Base-by-base conservation (phyloP, 2,113 vertebrate genomes). In the Osmerus mordax region DNA sequence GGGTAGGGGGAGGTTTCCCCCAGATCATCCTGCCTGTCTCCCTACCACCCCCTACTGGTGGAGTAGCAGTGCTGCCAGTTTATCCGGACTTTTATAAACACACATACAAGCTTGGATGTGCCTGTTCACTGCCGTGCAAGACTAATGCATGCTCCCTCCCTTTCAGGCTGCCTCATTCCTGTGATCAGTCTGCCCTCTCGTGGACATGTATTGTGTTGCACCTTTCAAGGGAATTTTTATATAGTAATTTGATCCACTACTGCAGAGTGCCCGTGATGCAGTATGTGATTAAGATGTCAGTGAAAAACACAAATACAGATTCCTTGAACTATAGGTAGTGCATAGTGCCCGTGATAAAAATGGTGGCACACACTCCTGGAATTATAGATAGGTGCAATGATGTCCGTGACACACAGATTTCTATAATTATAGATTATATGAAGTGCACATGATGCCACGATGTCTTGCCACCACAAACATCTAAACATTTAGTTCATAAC, bases 141-240 rank as follows among this genome's bases (percentile, higher is more conserved):
- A 12, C 12, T 54, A 51, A 21, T n/a, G 13, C 52, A 3, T 47
- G 16, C 36, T 13, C 12, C 9, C n/a, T 36, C 8, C 62, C 28
- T 28, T 69, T 55, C 55, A 78, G 80, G 61, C 13, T 12, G n/a
- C 3, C 18, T 19, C 25, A 47, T 36, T 21, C n/a, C 78, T 47
- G 70, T 65, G 71, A 70, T 82, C 58, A 73, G 75, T 70, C 63
- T 85, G 89, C 85, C 85, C 84, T 81, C 89, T 84, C 77, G 81
- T 88, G 89, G 88, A 18, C 18, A 23, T 18, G 12, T 51, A 6
- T n/a, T 51, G n/a, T 13, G 32, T 64, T 18, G 32, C 62, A 29
- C 7, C 4, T 18, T 36, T 64, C 12, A 47, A n/a, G 13, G 32
- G 19, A 59, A 36, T 9, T 23, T 36, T 36, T 36, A 36, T 36